Evolutionary conservation across 2,888 invertebrate species (phyloP).

Genomic region (Lasioglossum zephyrum): DNA sequence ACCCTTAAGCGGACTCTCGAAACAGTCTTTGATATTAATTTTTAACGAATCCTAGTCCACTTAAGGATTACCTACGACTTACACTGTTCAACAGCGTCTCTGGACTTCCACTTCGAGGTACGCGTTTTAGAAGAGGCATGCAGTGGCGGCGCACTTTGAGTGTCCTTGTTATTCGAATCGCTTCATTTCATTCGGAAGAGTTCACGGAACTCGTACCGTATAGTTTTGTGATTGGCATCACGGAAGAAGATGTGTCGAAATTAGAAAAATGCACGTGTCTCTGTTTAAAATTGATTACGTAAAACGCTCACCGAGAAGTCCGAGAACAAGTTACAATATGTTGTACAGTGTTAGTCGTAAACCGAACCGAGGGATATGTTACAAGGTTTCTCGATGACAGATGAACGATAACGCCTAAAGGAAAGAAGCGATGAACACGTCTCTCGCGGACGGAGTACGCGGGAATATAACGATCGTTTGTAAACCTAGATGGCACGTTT

Average conservation of each 20-base stretch:
- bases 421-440: conserved; percentile 43
- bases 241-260: not conserved
- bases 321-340: not conserved
- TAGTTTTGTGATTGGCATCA: not conserved
- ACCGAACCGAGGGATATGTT: conserved; percentile 51
- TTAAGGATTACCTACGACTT: not conserved
- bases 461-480: conserved; percentile 51
- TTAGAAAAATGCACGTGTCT: not conserved
- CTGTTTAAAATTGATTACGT: not conserved
- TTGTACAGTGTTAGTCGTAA: conserved; percentile 22
- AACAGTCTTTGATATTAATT: not conserved
- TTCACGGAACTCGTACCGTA: not conserved
- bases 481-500: conserved; percentile 80
- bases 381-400: conserved; percentile 45
- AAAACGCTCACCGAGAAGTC: not conserved
- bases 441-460: conserved; percentile 37
- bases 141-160: not conserved
- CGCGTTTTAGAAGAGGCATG: not conserved
- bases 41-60: not conserved
- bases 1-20: not conserved
- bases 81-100: not conserved
- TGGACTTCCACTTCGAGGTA: not conserved
- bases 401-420: conserved; percentile 52
- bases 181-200: not conserved
- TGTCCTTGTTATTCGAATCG: not conserved